phyloP scores from a whole-genome alignment of 1,140 invertebrate species.

The Drosophila parabipectinata region DNA sequence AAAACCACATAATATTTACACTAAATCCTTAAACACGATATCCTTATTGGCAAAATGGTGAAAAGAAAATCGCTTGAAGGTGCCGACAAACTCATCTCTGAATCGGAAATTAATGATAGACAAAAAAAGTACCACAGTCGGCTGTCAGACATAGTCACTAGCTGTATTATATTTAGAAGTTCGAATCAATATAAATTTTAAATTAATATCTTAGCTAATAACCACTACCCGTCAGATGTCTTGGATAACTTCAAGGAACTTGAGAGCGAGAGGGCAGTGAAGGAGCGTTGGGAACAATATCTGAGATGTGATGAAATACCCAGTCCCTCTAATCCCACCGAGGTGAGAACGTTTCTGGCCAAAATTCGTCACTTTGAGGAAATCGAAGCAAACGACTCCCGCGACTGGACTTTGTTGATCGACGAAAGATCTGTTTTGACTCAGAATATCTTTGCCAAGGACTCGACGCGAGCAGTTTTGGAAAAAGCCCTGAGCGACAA shows the following conservation, averaged over 20 bases:
- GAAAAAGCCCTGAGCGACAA: conserved; percentile 2
- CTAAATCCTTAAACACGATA: too few relatives aligned
- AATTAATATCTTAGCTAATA: rapidly evolving
- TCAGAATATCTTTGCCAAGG: conserved; percentile 48
- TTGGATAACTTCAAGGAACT: conserved; percentile 1
- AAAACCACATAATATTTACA: not conserved
- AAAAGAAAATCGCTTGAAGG: too few relatives aligned
- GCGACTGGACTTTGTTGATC: conserved; percentile 62
- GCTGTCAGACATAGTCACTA: conserved; percentile 9
- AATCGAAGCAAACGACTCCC: conserved; percentile 7
- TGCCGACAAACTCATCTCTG: not conserved
- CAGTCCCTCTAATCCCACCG: conserved; percentile 42
- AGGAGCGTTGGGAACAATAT: conserved; percentile 51
- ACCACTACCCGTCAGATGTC: conserved; percentile 6
- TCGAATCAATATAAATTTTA: not conserved
- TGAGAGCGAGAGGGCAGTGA: conserved; percentile 10
- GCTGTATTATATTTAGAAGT: conserved; percentile 14
- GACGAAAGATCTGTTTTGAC: conserved; percentile 59
- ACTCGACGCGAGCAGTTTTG: conserved; percentile 15
- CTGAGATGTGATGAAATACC: conserved; percentile 64
- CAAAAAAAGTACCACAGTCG: conserved; percentile 7
- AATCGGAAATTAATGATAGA: conserved; percentile 4
- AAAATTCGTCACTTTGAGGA: conserved; percentile 46
- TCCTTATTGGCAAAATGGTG: too few relatives aligned
- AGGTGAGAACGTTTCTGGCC: conserved; percentile 57